phyloP scores from a whole-genome alignment of 2,113 vertebrate species.

The Phasianus colchicus region DNA sequence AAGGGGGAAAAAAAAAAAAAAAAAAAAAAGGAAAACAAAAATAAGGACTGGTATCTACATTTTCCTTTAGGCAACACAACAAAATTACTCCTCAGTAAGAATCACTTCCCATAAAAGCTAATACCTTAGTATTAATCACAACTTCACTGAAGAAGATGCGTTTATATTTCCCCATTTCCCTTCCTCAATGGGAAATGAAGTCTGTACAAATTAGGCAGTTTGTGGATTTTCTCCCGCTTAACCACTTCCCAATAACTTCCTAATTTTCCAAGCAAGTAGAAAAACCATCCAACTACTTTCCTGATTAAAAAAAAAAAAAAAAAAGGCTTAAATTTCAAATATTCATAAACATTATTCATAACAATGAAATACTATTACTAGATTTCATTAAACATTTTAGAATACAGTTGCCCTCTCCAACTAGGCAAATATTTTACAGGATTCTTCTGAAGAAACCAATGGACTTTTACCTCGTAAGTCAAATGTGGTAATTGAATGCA shows the following conservation, averaged over 20 bases:
- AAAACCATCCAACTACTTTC: not conserved
- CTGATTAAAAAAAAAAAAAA: not conserved
- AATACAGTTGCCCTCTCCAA: not conserved
- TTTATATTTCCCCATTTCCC: not conserved
- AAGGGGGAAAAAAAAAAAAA: not conserved
- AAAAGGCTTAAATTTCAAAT: not conserved
- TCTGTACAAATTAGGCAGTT: not conserved
- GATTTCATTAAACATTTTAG: not conserved
- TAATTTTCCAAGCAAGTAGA: not conserved
- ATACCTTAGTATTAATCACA: not conserved
- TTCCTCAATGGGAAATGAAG: not conserved
- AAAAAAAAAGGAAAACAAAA: not conserved
- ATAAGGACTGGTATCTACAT: not conserved
- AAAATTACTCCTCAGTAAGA: not conserved
- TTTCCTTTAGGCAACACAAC: not conserved
- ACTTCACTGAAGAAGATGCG: not conserved
- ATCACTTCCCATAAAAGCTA: not conserved
- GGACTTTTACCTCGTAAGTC: not conserved
- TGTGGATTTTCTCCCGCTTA: not conserved
- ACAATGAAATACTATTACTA: not conserved
- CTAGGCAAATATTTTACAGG: not conserved
- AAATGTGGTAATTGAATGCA: not conserved
- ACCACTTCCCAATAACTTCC: not conserved
- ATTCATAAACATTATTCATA: not conserved
- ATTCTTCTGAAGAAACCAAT: not conserved